Conservation (phyloP, 2,113 vertebrate species). For the Aleadryas rufinucha region DNA sequence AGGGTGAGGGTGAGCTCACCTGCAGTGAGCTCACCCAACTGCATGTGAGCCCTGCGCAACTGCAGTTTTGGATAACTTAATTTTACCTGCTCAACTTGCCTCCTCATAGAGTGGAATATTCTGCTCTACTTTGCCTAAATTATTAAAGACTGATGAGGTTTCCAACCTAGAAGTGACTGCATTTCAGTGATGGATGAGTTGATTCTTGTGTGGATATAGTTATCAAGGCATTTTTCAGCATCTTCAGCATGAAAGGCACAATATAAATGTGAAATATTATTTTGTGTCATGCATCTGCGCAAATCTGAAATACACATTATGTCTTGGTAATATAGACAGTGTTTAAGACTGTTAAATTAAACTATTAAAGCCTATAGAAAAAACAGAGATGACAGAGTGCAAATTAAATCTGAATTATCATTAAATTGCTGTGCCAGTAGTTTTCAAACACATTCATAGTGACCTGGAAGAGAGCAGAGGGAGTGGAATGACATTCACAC, state of each 20-base stretch:
- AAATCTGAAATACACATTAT: slow-evolving; percentile 49
- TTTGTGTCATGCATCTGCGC: slow-evolving; percentile 38
- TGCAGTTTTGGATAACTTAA: background rate
- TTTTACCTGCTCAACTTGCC: background rate
- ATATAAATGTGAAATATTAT: slow-evolving; percentile 51
- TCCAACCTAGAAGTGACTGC: slow-evolving; percentile 22
- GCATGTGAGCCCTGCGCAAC: background rate
- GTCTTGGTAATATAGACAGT: slow-evolving; percentile 36
- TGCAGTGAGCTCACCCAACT: too few relatives aligned
- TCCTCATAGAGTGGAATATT: background rate
- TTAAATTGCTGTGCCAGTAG: slow-evolving; percentile 45
- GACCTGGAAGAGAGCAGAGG: slow-evolving; percentile 26
- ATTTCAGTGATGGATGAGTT: slow-evolving; percentile 47
- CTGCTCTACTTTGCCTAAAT: slow-evolving; percentile 18
- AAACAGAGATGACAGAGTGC: slow-evolving; percentile 49
- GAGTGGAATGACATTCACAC: slow-evolving; percentile 42
- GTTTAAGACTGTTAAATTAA: slow-evolving; percentile 60
- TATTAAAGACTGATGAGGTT: slow-evolving; percentile 45
- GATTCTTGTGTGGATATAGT: slow-evolving; percentile 30
- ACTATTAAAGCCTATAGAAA: slow-evolving; percentile 51
- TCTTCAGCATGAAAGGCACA: background rate
- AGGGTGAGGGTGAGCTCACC: too few relatives aligned
- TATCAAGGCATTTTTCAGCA: slow-evolving; percentile 26
- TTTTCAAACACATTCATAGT: slow-evolving; percentile 36
- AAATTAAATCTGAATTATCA: slow-evolving; percentile 60